Percentiles rank a stretch among this genome's conserved stretches.
These are phyloP conservation scores for Anas flavirostris DNA, from an alignment of 2,797 vertebrate species.

Conservation along the genomic window DNA sequence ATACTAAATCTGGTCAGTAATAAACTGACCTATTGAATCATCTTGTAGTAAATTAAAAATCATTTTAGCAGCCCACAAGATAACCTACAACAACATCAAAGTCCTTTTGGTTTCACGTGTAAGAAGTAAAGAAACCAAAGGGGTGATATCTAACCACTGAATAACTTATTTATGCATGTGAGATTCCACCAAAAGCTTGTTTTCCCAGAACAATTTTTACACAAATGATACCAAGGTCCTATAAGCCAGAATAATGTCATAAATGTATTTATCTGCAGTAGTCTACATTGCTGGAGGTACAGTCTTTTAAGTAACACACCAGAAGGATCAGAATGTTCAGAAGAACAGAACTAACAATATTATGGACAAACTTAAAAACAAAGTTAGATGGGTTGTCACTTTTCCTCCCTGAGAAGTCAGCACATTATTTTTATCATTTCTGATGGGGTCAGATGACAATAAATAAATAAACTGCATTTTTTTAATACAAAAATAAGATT, in stretches of 20 bases:
- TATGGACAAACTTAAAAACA: not conserved
- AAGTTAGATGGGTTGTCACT: not conserved
- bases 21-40: constrained; percentile 37
- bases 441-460: not conserved
- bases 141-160: not conserved
- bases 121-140: not conserved
- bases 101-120: not conserved
- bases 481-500: not conserved
- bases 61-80: not conserved
- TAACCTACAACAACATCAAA: not conserved
- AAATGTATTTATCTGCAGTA: not conserved
- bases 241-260: not conserved
- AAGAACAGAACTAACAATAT: not conserved
- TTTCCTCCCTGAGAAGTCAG: not conserved
- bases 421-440: not conserved
- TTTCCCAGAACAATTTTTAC: not conserved
- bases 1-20: constrained; percentile 33
- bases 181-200: not conserved
- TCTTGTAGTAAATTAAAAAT: constrained; percentile 36
- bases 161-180: not conserved
- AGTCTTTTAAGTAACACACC: not conserved
- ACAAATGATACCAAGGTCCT: not conserved
- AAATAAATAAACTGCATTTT: not conserved
- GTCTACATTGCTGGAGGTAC: not conserved
- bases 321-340: not conserved